Evolutionary conservation across 2,113 vertebrate genomes (phyloP), one percentile per base, ranked within the genome.

Genomic region (Equus przewalskii): DNA sequence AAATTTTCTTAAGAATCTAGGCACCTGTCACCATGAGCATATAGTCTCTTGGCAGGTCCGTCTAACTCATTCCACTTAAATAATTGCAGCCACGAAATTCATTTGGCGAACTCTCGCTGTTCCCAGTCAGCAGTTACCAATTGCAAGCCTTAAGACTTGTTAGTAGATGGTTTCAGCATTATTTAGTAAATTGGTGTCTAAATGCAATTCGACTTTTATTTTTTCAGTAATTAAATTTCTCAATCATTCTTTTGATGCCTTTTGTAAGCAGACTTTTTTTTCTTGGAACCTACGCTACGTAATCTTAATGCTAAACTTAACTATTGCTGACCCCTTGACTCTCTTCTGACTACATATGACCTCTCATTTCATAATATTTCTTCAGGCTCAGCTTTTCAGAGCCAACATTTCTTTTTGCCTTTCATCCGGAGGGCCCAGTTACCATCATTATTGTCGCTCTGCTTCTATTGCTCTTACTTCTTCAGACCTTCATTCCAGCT

Each of bases 181-280:
- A 84, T 54, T 89, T 93, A 62, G 22, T 97, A 54, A 58, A 73
- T 65, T 90, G 46, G 21, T 87, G 26, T 83, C 88, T 96, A 62
- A 89, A 64, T 36, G 36, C 67, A 83, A 2, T 91, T 84, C 0
- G 33, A 33, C 51, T 80, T 92, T 44, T 51, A 72, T 30, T 84
- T 92, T 70, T 90, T 84, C 72, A 72, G 24, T 41, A 76, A 41
- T 95, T 58, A n/a, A 51, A 94, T 44, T 75, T 97, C 21, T 88
- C 33, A 70, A 12, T 75, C 54, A 12, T 60, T 82, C 28, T 13
- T 2, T 79, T 30, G 26, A 78, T 65, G 30, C 33, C 73, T 73
- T 94, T 96, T 12, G 12, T 78, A 93, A 96, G 44, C 30, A 87
- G 30, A 24, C 30, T 70, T n/a, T 83, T 92, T 73, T 67, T 94